Conservation (phyloP, 2,113 vertebrate species). For the Perccottus glenii region DNA sequence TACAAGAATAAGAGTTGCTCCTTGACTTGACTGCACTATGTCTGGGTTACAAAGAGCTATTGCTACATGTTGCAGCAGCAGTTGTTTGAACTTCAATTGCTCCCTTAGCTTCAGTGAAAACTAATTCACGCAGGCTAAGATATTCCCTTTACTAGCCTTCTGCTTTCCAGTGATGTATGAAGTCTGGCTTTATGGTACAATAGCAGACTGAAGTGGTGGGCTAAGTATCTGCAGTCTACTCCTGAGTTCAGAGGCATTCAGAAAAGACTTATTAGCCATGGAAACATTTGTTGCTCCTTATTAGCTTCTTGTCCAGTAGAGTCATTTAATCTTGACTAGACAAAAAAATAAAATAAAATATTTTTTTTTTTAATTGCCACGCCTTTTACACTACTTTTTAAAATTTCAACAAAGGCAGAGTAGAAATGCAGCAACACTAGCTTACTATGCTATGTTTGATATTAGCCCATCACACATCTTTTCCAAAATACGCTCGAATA, state of each 20-base stretch:
- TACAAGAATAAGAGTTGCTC: not conserved
- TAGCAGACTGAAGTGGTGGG: slow-evolving; percentile 3
- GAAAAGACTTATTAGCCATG: not conserved
- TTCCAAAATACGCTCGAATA: not conserved
- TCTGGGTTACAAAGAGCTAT: slow-evolving; percentile 37
- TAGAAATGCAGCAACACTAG: not conserved
- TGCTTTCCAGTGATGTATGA: slow-evolving; percentile 28
- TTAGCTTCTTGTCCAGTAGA: not conserved
- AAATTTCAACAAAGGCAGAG: not conserved
- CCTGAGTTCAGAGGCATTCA: slow-evolving; percentile 5
- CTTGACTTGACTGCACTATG: slow-evolving; percentile 5
- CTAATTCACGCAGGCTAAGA: slow-evolving; percentile 40
- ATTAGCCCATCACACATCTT: not conserved
- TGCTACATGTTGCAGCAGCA: slow-evolving; percentile 71
- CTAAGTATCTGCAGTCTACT: not conserved
- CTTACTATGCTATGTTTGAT: not conserved
- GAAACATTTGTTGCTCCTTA: not conserved
- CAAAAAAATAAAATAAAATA: no score
- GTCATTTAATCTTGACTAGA: not conserved
- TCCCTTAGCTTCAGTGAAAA: slow-evolving; percentile 58
- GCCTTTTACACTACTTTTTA: not conserved
- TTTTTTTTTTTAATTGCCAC: not conserved
- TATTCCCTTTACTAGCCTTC: slow-evolving; percentile 29
- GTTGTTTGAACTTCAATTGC: slow-evolving; percentile 60
- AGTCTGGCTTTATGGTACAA: slow-evolving; percentile 41